Evolutionary conservation across 92 coral and sea anemone genomes (phyloP), one percentile per base, ranked within the genome.

Genomic region (Palythoa heliodiscus): DNA sequence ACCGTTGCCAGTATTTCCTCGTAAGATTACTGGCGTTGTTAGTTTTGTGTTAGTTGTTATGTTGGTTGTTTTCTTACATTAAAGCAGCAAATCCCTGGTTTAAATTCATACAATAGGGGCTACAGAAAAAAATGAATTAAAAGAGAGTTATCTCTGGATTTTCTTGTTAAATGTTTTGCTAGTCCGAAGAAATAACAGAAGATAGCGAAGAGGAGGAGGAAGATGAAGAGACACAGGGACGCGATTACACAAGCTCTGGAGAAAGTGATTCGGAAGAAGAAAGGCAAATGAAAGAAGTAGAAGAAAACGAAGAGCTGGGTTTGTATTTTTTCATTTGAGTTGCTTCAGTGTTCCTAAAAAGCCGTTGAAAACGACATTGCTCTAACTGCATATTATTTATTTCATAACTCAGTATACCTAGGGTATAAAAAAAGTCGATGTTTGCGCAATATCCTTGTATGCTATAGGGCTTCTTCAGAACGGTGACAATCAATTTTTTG

Each of bases 231-330:
- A 12, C 43, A n/a, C 89, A 89, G 53, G 89, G 79, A 48, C 19
- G 87, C 35, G 87, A 82, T 25, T 58, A 88, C 60, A 47, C 43
- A 23, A 73, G 75, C 76, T 55, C 72, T 82, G 91, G 90, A 78
- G 89, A 89, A 72, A 90, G 92, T 57, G 97, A 93, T 43, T 88
- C 90, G 17, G 93, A 92, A 50, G 85, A 83, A 23, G 88, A 84
- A 13, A 70, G 71, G 5, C 83, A 70, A 37, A 87, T 37, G 76
- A 86, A 19, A 19, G 84, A 38, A 9, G 60, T 54, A 54, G 40
- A 22, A 66, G 70, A 86, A 55, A 43, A 29, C 66, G 66, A 24
- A 40, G 25, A 70, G 37, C 43, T 23, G 20, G 87, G 92, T 89
- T 73, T 19, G 88, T 22, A 52, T 63, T 29, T 55, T 12, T 12